phyloP scores from a whole-genome alignment of 2,797 vertebrate species.

The Megalops cyprinoides region DNA sequence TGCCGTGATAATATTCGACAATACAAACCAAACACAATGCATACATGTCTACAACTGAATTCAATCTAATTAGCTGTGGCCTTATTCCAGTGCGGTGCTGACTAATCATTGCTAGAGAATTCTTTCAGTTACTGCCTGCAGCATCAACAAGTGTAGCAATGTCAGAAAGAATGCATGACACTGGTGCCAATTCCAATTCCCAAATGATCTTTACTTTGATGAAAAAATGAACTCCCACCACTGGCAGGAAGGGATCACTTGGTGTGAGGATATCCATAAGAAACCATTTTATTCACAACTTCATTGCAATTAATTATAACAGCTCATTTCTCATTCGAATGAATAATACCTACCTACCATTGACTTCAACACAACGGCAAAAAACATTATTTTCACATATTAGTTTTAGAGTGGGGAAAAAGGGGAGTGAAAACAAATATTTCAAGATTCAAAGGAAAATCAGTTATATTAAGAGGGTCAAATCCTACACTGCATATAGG shows the following conservation, averaged over 20 bases:
- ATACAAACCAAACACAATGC: not conserved
- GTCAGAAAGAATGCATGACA: not conserved
- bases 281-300: conserved; percentile 16
- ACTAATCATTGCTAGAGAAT: not conserved
- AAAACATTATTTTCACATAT: not conserved
- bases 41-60: conserved; percentile 8
- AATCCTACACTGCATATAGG: not conserved
- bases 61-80: not conserved
- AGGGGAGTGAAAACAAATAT: not conserved
- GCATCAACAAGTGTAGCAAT: conserved; percentile 5
- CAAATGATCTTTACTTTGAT: not conserved
- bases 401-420: too few species aligned
- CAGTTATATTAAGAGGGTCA: not conserved
- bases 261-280: not conserved
- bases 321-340: not conserved
- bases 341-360: not conserved
- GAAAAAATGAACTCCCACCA: not conserved
- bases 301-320: conserved; percentile 21
- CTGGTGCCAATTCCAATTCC: not conserved
- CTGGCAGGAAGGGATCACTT: not conserved
- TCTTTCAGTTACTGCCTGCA: not conserved
- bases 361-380: not conserved
- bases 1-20: not conserved
- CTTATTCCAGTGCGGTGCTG: not conserved
- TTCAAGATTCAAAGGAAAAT: not conserved